Evolutionary conservation across 1,140 invertebrate genomes (phyloP).

Genomic region (Lamellibrachia luymesi): DNA sequence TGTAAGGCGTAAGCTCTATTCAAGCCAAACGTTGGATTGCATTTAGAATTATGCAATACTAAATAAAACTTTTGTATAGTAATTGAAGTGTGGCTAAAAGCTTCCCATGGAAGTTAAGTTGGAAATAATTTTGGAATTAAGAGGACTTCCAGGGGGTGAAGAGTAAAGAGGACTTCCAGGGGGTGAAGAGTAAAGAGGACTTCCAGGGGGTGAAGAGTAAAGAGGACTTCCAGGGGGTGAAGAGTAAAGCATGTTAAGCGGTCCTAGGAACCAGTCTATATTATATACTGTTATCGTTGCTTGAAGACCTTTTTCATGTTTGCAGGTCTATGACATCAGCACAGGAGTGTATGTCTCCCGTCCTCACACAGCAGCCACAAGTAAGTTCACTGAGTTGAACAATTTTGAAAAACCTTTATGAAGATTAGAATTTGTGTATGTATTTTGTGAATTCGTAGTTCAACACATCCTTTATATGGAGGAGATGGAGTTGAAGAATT

Average conservation of each 20-base stretch:
- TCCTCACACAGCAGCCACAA: background rate
- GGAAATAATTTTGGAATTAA: too few species aligned
- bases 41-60: too few species aligned
- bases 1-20: too few species aligned
- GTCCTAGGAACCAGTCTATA: background rate
- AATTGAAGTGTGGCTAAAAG: background rate
- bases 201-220: too few species aligned
- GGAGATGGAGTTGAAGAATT: too few species aligned
- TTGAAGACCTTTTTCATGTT: background rate
- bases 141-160: background rate
- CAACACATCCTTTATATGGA: too few species aligned
- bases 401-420: background rate
- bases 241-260: background rate
- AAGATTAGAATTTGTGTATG: too few species aligned
- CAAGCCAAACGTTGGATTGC: too few species aligned
- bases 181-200: background rate
- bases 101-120: background rate
- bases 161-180: too few species aligned
- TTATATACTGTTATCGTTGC: background rate
- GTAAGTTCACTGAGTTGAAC: background rate
- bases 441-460: too few species aligned
- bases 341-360: background rate
- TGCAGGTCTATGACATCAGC: background rate
- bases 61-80: too few species aligned
- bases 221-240: too few species aligned